Evolutionary conservation across 2,888 invertebrate species (phyloP), one percentile per base, ranked within the genome.

Genomic region (Neelides folsomi): DNA sequence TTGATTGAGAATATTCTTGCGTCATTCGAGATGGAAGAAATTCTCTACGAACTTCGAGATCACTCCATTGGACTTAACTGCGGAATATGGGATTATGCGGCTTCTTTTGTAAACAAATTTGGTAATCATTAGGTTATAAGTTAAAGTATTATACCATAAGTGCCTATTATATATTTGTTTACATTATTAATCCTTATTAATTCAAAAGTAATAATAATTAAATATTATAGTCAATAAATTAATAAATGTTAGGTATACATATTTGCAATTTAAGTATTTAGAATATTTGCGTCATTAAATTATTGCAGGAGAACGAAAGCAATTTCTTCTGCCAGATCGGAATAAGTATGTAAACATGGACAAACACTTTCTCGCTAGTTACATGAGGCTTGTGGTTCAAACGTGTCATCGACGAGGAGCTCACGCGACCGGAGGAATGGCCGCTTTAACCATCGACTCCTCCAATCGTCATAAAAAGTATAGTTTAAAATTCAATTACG

Each of bases 41-140:
- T 83, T 55, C 71, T 82, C 50, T 81, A 74, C 67, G 79, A 77
- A 12, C 67, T 83, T 38, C 75, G 70, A 58, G 77, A 81, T 51
- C 80, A 82, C 68, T 80, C 81, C 0, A 68, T 81, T 37, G 82
- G 82, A 2, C 72, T 83, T 1, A 83, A 82, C 67, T 82, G 82
- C 68, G 82, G 83, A 3, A 79, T 82, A 60, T 83, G 82, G 83
- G 82, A 83, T 66, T 83, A 82, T 66, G 75, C 77, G 49, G 79
- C 79, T 0, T 79, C 79, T 2, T 77, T 81, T 47, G 76, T 81
- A 59, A 73, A 75, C 20, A 80, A 79, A 68, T 79, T 80, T 69
- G 79, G 79, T 73, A 68, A 71, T 66, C 62, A 51, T 47, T 27
- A n/a, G n/a, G n/a, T n/a, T n/a, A n/a, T n/a, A n/a, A n/a, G n/a